Conservation (phyloP, 2,888 invertebrate species). For the Drosophila pseudotalamancana region DNA sequence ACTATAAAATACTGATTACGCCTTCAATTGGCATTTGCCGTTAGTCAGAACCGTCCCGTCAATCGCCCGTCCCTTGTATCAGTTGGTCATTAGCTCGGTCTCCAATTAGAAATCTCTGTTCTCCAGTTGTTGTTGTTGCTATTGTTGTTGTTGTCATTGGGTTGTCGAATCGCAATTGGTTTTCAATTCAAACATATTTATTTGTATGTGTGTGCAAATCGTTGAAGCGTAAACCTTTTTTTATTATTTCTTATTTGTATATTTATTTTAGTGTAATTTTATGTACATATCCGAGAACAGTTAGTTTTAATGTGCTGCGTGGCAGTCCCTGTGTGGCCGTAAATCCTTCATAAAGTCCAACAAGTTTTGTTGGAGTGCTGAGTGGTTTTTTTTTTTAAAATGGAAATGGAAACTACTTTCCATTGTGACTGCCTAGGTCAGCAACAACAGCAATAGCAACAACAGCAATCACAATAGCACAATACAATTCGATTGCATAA, state of each 20-base stretch:
- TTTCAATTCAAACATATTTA: conserved; percentile 20
- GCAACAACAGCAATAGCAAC: conserved; percentile 3
- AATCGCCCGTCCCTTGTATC: conserved; percentile 24
- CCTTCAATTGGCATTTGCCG: conserved; percentile 6
- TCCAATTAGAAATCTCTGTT: conserved; percentile 57
- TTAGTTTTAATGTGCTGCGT: conserved; percentile 36
- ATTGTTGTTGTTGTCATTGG: conserved; percentile 29
- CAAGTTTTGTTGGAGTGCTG: conserved; percentile 4
- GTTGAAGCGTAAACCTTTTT: conserved; percentile 56
- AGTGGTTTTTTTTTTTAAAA: conserved; percentile 16
- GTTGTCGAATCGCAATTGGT: conserved; percentile 42
- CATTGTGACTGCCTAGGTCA: conserved; percentile 48
- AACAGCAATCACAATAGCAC: conserved; percentile 2
- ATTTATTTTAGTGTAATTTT: conserved; percentile 8
- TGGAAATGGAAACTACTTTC: conserved; percentile 62
- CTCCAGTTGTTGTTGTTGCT: background rate
- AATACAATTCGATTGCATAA: conserved; percentile 33
- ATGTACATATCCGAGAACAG: conserved; percentile 31
- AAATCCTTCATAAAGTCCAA: conserved; percentile 54
- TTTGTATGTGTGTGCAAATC: conserved; percentile 25
- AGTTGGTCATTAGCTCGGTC: conserved; percentile 32
- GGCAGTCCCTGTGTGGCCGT: conserved; percentile 23
- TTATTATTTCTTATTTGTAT: conserved; percentile 41
- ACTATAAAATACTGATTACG: conserved; percentile 18
- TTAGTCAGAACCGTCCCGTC: conserved; percentile 27